A percentile compares a stretch with the other conserved stretches of the same genome.
phyloP scores from a whole-genome alignment of 2,797 vertebrate genomes.

The Macrochelys suwanniensis region DNA sequence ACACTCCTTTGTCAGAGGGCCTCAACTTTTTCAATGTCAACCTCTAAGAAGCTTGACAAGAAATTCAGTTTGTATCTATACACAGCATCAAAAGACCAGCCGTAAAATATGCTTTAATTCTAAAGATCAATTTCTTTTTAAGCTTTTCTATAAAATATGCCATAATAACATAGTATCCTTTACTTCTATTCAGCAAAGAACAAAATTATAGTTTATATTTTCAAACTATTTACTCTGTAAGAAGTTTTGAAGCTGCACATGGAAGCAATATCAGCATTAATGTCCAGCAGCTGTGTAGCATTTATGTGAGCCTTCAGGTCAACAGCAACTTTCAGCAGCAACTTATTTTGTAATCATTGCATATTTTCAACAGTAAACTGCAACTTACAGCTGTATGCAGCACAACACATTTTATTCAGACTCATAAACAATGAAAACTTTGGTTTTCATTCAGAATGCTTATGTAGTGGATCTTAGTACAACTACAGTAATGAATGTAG shows the following conservation, averaged over 20 bases:
- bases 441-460: conserved; percentile 10
- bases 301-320: conserved; percentile 67
- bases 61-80: conserved; percentile 83
- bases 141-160: conserved; percentile 54
- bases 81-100: conserved; percentile 78
- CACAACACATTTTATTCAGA: conserved; percentile 30
- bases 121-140: conserved; percentile 29
- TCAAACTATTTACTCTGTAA: conserved; percentile 50
- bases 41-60: conserved; percentile 85
- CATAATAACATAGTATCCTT: conserved; percentile 35
- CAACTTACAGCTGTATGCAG: conserved; percentile 42
- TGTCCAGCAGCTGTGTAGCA: conserved; percentile 72
- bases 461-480: conserved; percentile 6
- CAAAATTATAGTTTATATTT: conserved; percentile 60
- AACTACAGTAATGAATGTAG: background rate
- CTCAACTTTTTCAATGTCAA: conserved; percentile 92
- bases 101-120: conserved; percentile 42
- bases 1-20: conserved; percentile 84
- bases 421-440: conserved; percentile 29
- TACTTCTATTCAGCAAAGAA: conserved; percentile 54
- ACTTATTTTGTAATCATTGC: conserved; percentile 63
- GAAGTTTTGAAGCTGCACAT: conserved; percentile 69
- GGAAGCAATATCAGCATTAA: conserved; percentile 73
- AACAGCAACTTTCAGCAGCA: conserved; percentile 52
- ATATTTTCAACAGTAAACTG: conserved; percentile 51